Evolutionary conservation across 2,888 invertebrate species (phyloP).

Genomic region (Allygus modestus): DNA sequence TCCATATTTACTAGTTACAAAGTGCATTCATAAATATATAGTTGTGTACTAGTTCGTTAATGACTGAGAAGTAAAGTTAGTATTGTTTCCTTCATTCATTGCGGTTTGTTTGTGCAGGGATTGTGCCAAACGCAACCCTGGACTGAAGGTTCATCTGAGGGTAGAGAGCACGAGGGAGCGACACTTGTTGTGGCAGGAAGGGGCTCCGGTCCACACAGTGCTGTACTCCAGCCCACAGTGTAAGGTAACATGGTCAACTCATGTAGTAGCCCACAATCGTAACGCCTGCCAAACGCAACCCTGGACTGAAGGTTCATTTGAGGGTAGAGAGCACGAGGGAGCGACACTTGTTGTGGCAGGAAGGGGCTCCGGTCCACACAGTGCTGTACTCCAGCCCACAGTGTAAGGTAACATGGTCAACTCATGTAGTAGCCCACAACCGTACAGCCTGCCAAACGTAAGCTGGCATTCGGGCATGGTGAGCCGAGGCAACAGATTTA

Average conservation of each 20-base stretch:
- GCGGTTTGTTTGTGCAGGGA: slow-evolving; percentile 66
- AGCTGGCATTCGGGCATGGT: too few species aligned
- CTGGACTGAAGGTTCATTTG: slow-evolving; percentile 80
- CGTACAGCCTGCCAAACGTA: too few species aligned
- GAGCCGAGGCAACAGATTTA: too few species aligned
- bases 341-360: slow-evolving; percentile 82
- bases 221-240: slow-evolving; percentile 81
- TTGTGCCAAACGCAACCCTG: slow-evolving; percentile 79
- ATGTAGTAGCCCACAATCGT: too few species aligned
- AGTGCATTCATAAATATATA: too few species aligned
- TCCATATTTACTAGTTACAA: too few species aligned
- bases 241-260: slow-evolving; percentile 74
- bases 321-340: slow-evolving; percentile 80
- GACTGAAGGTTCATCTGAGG: slow-evolving; percentile 81
- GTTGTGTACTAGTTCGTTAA: too few species aligned
- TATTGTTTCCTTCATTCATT: too few species aligned
- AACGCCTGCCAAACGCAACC: slow-evolving; percentile 78
- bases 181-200: slow-evolving; percentile 82
- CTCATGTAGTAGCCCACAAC: too few species aligned
- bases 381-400: slow-evolving; percentile 82
- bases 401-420: slow-evolving; percentile 75
- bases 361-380: slow-evolving; percentile 82
- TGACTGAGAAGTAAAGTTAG: too few species aligned
- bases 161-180: slow-evolving; percentile 80
- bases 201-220: slow-evolving; percentile 83